Evolutionary conservation across 2,888 invertebrate species (phyloP), one percentile per base, ranked within the genome.

Genomic region (Gonocerus acuteangulatus): DNA sequence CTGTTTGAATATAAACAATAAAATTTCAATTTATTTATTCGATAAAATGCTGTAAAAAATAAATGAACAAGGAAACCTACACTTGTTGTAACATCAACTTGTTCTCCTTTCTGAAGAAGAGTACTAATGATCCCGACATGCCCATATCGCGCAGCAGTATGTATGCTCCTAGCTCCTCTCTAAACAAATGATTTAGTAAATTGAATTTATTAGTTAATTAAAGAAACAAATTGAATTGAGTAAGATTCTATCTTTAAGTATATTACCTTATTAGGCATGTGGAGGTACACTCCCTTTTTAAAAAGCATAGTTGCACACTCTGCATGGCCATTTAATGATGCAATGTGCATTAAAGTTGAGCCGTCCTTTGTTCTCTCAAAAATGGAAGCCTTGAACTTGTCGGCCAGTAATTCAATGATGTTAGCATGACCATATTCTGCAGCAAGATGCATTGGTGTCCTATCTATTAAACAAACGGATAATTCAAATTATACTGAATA

Each of bases 271-370:
- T 99, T 99, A 65, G 99, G 97, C 97, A 99, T 99, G 73, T 96
- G 95, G 19, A 99, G 81, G 68, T 97, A 97, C 36, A 99, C 97
- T 11, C 99, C 99, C 74, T 96, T 95, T 76, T 95, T 95, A 75
- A 99, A 91, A 65, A 99, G 86, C 84, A 95, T 95, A 79, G 95
- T 89, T 48, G 97, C 97, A 70, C 97, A 97, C 71, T 96, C 96
- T 0, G 97, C 94, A 74, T 97, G 96, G 0, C 99, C 97, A 73
- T 92, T 93, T 65, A 94, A 79, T 0, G 97, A 95, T 0, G 99
- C 97, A 65, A 99, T 95, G 74, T 99, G 99, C 90, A 99, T 95
- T 65, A 99, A 78, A 0, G 99, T 99, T 71, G 93, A 95, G 60
- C 99, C 99, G 74, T 99, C 97, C 75, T 95, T 95, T 1, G 96